Evolutionary conservation across 2,113 vertebrate species (phyloP), one percentile per base, ranked within the genome.

Genomic region (Orycteropus afer): DNA sequence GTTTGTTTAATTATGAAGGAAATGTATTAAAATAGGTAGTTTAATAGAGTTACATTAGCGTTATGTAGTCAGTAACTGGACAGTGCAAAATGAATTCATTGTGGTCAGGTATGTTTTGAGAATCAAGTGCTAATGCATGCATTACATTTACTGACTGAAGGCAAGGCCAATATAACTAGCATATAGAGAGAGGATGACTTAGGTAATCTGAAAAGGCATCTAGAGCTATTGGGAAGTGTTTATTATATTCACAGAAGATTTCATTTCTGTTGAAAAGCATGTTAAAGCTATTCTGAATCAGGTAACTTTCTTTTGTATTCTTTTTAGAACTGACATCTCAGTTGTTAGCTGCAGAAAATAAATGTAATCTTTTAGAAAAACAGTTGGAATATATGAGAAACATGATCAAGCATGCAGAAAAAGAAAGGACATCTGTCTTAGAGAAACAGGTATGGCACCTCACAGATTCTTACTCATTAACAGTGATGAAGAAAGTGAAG

Each of bases 361-460:
- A 99, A 76, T 99, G 99, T 96, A 97, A 91, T 71, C 98, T 99
- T 95, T 96, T 99, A 90, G 99, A 99, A 97, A 99, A 99, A 87
- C 99, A 99, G 90, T 97, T 99, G 98, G 99, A 99, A 55, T 99
- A 99, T 93, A 99, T 99, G 99, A 99, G 98, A 92, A 99, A 97
- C 96, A 99, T 99, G 98, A 98, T 99, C 96, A 98, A 98, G 78
- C 99, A 97, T 73, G 99, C 99, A 34, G 99, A 99, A 97, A 98
- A 97, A 0, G 99, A 99, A 94, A 98, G 98, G 94, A 98, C 97
- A 0, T 98, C 98, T 73, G 98, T 99, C 77, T 97, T 99, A 91
- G 98, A 99, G 93, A 99, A 98, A 92, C 99, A 99, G 99, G 99
- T 99, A 92, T 22, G 86, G n/a, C 22, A 23, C 32, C 74, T 84